phyloP scores from a whole-genome alignment of 2,113 vertebrate genomes.

The Rhinopomastus cyanomelas region DNA sequence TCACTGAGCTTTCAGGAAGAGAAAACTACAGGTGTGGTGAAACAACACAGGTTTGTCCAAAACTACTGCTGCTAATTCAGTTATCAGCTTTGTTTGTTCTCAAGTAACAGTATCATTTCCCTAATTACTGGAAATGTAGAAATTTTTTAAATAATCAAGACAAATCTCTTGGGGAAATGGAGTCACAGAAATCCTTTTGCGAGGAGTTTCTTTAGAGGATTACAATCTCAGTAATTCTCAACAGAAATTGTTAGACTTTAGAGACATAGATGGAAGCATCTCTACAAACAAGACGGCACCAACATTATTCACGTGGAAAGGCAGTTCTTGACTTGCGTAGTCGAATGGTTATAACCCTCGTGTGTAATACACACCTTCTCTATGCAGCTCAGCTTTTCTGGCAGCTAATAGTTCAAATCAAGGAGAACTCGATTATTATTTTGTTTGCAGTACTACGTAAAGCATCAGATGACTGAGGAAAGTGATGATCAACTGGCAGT shows the following conservation, averaged over 20 bases:
- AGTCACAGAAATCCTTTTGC: slow-evolving; percentile 1
- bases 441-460: background rate
- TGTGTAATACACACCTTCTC: background rate
- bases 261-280: background rate
- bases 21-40: slow-evolving; percentile 65
- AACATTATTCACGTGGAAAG: background rate
- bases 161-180: background rate
- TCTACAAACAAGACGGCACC: background rate
- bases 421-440: slow-evolving; percentile 13
- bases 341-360: background rate
- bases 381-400: background rate
- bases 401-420: slow-evolving; percentile 5
- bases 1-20: slow-evolving; percentile 70
- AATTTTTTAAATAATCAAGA: background rate
- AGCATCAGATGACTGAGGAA: background rate
- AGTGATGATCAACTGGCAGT: background rate
- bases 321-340: background rate
- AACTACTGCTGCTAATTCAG: slow-evolving; percentile 44
- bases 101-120: slow-evolving; percentile 30
- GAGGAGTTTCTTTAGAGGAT: slow-evolving; percentile 12
- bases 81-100: slow-evolving; percentile 18
- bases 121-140: background rate
- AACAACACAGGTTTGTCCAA: slow-evolving; percentile 74
- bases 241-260: background rate
- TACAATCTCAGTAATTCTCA: background rate